Conservation (phyloP, 2,888 invertebrate genomes). For the Neoaliturus tenellus region DNA sequence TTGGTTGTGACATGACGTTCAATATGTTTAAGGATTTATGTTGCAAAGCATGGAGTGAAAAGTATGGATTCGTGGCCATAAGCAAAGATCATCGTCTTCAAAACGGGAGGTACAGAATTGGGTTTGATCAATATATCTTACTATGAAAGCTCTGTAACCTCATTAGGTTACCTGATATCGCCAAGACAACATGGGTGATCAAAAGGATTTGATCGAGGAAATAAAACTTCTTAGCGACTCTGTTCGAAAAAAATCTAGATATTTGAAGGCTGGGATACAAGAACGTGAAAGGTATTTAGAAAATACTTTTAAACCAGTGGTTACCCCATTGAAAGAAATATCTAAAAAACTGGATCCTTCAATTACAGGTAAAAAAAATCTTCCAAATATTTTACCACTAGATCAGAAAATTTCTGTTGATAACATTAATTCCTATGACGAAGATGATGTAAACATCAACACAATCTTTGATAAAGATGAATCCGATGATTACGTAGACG, state of each 20-base stretch:
- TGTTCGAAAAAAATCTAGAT: constrained; percentile 16
- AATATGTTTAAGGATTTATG: constrained; percentile 68
- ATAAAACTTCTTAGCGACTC: constrained; percentile 40
- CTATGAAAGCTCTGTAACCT: not conserved
- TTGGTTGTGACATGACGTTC: constrained; percentile 58
- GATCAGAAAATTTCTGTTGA: too few relatives aligned
- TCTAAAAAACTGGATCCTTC: too few relatives aligned
- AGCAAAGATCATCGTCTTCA: constrained; percentile 65
- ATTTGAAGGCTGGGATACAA: not conserved
- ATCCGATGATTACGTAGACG: too few relatives aligned
- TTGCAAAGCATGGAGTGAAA: constrained; percentile 67
- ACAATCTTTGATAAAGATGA: too few relatives aligned
- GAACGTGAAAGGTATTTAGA: constrained; percentile 36
- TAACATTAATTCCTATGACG: too few relatives aligned
- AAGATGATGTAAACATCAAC: too few relatives aligned
- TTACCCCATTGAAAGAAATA: too few relatives aligned
- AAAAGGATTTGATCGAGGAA: constrained; percentile 4
- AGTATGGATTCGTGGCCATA: constrained; percentile 57
- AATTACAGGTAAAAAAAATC: too few relatives aligned
- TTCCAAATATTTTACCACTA: too few relatives aligned
- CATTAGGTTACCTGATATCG: not conserved
- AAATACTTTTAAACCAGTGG: constrained; percentile 25
- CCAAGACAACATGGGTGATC: not conserved
- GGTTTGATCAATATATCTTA: constrained; percentile 66
- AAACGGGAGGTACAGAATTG: constrained; percentile 68